Percentiles rank a stretch among this genome's conserved stretches.
These are phyloP conservation scores for Drosophila arizonae DNA, from an alignment of 1,140 invertebrate genomes.

Conservation along the genomic window DNA sequence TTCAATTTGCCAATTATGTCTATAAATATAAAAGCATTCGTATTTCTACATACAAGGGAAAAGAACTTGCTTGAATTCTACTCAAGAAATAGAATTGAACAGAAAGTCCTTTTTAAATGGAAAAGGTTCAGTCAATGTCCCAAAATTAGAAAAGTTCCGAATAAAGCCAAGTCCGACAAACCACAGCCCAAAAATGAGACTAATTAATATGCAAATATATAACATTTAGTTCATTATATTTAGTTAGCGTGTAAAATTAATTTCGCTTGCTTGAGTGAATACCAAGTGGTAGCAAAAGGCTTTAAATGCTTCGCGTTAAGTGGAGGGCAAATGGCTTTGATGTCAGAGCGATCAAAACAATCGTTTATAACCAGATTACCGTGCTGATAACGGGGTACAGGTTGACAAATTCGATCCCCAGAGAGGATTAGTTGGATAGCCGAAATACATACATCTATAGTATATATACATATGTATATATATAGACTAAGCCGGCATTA, in stretches of 20 bases:
- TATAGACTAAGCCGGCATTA: too few relatives aligned
- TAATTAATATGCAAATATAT: constrained; percentile 14
- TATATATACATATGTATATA: too few relatives aligned
- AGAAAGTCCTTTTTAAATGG: too few relatives aligned
- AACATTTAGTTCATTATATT: constrained; percentile 22
- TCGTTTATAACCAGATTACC: constrained; percentile 62
- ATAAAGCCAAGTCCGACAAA: not conserved
- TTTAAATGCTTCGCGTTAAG: constrained; percentile 56
- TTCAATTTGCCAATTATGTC: too few relatives aligned
- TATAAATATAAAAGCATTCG: too few relatives aligned
- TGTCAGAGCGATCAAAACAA: constrained; percentile 59
- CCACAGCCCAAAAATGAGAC: not conserved
- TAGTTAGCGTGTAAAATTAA: constrained; percentile 43
- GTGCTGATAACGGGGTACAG: constrained; percentile 29
- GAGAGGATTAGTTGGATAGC: not conserved
- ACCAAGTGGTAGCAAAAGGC: constrained; percentile 25
- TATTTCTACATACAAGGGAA: too few relatives aligned
- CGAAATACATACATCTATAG: not conserved
- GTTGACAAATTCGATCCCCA: constrained; percentile 47
- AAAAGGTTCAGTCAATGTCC: too few relatives aligned
- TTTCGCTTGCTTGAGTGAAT: constrained; percentile 18
- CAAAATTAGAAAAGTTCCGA: too few relatives aligned
- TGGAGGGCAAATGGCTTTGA: constrained; percentile 58
- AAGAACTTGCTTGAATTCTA: too few relatives aligned
- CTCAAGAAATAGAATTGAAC: too few relatives aligned